These are phyloP conservation scores for Eleginops maclovinus DNA, from an alignment of 2,113 vertebrate genomes.

Conservation along the genomic window DNA sequence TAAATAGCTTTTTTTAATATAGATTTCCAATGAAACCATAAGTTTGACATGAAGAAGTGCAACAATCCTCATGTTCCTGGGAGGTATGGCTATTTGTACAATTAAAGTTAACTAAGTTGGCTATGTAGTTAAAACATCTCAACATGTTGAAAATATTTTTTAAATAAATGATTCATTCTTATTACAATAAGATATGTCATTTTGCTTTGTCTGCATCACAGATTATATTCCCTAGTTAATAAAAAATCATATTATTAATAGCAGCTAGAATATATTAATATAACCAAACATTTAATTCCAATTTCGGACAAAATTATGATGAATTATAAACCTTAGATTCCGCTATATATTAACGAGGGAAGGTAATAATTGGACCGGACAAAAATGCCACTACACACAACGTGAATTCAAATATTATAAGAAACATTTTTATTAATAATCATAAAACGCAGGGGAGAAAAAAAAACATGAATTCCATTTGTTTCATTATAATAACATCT, in stretches of 20 bases:
- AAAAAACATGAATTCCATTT: conserved; percentile 75
- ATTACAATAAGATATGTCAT: not conserved
- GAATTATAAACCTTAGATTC: too few species aligned
- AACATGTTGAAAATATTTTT: too few species aligned
- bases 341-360: too few species aligned
- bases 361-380: not conserved
- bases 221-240: not conserved
- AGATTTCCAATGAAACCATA: conserved; percentile 2
- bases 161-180: not conserved
- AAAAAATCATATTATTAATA: too few species aligned
- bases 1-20: not conserved
- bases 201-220: not conserved
- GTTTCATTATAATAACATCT: conserved; percentile 78
- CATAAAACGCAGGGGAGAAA: conserved; percentile 74
- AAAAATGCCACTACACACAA: conserved; percentile 20
- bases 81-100: not conserved
- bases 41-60: not conserved
- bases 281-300: too few species aligned
- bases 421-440: conserved; percentile 84
- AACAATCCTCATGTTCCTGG: not conserved
- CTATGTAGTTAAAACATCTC: not conserved
- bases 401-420: conserved; percentile 71
- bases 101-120: not conserved
- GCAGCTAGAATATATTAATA: too few species aligned
- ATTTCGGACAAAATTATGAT: not conserved